Evolutionary conservation across 2,797 vertebrate species (phyloP).

Genomic region (Dryobates pubescens): DNA sequence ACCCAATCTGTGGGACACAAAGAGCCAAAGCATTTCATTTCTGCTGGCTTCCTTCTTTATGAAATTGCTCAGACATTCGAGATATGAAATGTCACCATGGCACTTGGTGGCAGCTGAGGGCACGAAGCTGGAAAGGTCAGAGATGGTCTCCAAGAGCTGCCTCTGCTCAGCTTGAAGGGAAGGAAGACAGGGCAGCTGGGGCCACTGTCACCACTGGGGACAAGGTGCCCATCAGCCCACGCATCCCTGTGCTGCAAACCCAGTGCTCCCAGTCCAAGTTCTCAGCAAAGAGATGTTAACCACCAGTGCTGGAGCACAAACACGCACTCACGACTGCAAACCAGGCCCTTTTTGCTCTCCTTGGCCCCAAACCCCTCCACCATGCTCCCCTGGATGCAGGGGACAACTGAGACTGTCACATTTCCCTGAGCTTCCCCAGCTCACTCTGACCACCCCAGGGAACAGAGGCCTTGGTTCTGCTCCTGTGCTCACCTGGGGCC

Average conservation of each 20-base stretch:
- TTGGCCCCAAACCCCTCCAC: neutral
- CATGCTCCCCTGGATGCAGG: accelerated
- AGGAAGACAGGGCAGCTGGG: neutral
- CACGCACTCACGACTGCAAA: neutral
- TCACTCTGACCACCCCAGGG: neutral
- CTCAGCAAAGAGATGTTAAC: neutral
- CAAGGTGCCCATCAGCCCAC: neutral
- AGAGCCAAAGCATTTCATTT: conserved; percentile 28
- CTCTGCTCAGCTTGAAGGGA: neutral
- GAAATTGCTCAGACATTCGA: conserved; percentile 24
- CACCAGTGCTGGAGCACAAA: accelerated
- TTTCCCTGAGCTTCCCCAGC: neutral
- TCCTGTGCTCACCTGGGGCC: accelerated
- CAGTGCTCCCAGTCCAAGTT: neutral
- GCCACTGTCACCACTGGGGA: neutral
- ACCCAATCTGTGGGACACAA: conserved; percentile 26
- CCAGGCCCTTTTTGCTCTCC: neutral
- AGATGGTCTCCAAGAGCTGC: neutral
- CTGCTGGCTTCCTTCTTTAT: neutral
- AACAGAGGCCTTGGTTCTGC: neutral
- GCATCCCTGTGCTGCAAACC: neutral
- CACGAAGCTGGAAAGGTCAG: neutral
- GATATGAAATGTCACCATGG: conserved; percentile 43
- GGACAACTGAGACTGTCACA: neutral
- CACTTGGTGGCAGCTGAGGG: neutral